phyloP scores from a whole-genome alignment of 2,113 vertebrate species.

The Silurus asotus region DNA sequence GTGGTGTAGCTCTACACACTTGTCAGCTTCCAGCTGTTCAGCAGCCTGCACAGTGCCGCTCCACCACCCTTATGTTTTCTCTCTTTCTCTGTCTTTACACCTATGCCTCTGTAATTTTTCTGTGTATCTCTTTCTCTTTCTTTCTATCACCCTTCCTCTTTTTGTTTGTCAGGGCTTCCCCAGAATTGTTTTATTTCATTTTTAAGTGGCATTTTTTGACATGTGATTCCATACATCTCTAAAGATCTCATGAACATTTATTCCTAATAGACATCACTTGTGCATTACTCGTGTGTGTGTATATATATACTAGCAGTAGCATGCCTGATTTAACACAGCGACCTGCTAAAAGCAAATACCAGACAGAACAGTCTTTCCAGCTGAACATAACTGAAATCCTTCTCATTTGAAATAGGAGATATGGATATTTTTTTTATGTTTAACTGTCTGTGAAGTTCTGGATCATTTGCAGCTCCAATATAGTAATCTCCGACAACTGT shows the following conservation, averaged over 20 bases:
- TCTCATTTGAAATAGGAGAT: background rate
- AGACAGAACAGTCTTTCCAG: background rate
- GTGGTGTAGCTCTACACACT: slow-evolving; percentile 33
- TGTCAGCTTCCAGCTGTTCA: slow-evolving; percentile 46
- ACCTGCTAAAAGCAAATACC: background rate
- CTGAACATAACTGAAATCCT: too few relatives aligned
- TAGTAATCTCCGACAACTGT: background rate
- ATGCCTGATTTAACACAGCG: background rate
- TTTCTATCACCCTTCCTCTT: background rate
- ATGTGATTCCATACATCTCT: background rate
- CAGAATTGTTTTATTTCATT: background rate
- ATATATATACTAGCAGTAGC: background rate
- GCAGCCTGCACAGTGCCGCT: slow-evolving; percentile 13
- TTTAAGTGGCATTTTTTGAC: background rate
- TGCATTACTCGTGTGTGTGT: background rate
- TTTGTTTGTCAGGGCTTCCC: background rate
- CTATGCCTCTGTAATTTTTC: slow-evolving; percentile 35
- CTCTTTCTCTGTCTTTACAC: slow-evolving; percentile 26
- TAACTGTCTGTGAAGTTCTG: slow-evolving; percentile 21
- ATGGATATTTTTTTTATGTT: background rate
- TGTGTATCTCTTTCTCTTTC: background rate
- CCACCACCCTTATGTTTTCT: slow-evolving; percentile 10
- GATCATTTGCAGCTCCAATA: slow-evolving; percentile 20
- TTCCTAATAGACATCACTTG: background rate
- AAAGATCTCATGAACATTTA: background rate